Conservation (phyloP, 1,140 invertebrate genomes). For the Aphaenogaster floridana region DNA sequence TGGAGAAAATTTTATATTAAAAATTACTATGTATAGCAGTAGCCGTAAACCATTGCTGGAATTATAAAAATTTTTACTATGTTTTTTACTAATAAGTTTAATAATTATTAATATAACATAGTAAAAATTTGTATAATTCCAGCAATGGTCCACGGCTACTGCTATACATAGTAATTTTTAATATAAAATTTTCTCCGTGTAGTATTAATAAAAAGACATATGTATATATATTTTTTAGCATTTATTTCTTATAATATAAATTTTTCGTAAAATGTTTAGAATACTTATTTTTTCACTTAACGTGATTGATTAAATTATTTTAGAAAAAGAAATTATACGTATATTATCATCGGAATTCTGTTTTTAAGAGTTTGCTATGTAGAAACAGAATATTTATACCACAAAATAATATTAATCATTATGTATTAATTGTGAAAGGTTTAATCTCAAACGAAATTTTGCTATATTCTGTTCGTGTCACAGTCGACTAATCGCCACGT, state of each 20-base stretch:
- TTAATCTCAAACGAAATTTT: neutral
- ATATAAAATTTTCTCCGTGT: too few species aligned
- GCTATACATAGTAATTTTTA: too few species aligned
- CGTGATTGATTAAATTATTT: neutral
- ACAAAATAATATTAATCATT: neutral
- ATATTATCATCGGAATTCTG: neutral
- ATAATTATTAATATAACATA: too few species aligned
- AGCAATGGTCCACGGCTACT: too few species aligned
- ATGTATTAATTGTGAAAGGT: neutral
- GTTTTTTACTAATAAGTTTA: too few species aligned
- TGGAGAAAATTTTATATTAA: too few species aligned
- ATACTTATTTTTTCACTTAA: neutral
- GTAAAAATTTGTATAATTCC: too few species aligned
- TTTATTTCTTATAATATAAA: neutral
- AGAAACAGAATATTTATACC: neutral
- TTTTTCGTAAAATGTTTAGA: neutral
- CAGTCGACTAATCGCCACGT: conserved; percentile 54
- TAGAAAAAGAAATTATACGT: neutral
- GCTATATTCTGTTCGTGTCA: neutral
- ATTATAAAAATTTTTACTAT: too few species aligned
- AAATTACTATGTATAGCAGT: too few species aligned
- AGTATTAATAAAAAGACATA: neutral
- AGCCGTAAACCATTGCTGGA: too few species aligned
- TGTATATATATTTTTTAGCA: neutral
- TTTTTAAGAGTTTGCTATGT: too few species aligned